These are phyloP conservation scores for Chironomus tentans DNA, from an alignment of 2,888 invertebrate genomes.

Conservation along the genomic window DNA sequence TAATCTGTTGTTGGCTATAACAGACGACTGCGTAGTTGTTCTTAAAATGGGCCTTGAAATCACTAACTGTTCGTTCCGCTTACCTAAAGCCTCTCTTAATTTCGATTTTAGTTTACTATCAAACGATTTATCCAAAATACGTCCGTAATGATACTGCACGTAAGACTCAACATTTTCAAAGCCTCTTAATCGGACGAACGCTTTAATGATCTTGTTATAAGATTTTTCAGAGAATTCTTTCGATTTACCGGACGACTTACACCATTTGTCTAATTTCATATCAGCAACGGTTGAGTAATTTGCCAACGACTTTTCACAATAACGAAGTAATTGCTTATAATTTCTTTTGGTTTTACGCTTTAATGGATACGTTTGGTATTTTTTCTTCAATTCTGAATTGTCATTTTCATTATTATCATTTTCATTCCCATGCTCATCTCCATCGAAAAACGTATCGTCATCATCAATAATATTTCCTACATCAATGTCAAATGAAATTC, in stretches of 20 bases:
- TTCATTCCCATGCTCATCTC: background rate
- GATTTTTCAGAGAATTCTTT: constrained; percentile 9
- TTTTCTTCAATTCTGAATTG: background rate
- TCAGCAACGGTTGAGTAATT: constrained; percentile 9
- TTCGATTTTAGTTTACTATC: constrained; percentile 3
- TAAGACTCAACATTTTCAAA: constrained; percentile 4
- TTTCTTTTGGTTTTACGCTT: constrained; percentile 6
- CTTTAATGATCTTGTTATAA: constrained; percentile 17
- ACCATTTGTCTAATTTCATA: constrained; percentile 4
- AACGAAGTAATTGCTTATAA: background rate
- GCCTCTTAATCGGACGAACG: constrained; percentile 8
- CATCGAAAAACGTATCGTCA: background rate
- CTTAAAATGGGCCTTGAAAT: constrained; percentile 17
- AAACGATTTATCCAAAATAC: constrained; percentile 23
- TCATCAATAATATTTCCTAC: background rate
- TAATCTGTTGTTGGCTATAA: constrained; percentile 10
- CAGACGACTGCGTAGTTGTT: constrained; percentile 22
- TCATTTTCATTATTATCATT: background rate
- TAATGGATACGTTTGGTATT: constrained; percentile 25
- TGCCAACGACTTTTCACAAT: constrained; percentile 16
- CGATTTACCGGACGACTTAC: background rate
- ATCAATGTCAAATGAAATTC: background rate
- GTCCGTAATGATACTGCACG: constrained; percentile 19
- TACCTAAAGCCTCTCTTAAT: background rate
- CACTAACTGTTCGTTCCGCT: background rate